phyloP scores from a whole-genome alignment of 2,888 invertebrate species.

The Microctonus brassicae region DNA sequence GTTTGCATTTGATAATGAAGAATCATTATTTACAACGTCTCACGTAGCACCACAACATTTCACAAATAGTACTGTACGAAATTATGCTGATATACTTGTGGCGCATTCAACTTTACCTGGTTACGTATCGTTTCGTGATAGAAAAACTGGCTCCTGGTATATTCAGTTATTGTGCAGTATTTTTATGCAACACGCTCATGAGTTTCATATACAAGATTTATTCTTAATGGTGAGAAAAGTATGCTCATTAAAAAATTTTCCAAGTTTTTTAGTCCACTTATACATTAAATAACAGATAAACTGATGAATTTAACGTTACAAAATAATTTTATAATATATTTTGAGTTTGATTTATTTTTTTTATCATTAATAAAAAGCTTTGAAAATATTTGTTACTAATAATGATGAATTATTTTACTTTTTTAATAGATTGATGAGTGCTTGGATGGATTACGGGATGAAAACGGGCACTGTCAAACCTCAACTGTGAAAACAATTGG shows the following conservation, averaged over 20 bases:
- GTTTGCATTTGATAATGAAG: neutral
- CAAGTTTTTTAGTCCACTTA: too few species aligned
- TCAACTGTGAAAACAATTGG: slow-evolving; percentile 53
- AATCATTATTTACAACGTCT: neutral
- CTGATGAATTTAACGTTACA: too few species aligned
- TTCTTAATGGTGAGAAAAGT: slow-evolving; percentile 55
- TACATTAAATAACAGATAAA: too few species aligned
- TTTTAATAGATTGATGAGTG: slow-evolving; percentile 57
- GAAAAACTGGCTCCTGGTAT: slow-evolving; percentile 73
- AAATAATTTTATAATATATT: too few species aligned
- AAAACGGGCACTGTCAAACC: slow-evolving; percentile 56
- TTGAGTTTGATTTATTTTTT: too few species aligned
- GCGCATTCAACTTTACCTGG: slow-evolving; percentile 72
- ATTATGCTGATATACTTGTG: slow-evolving; percentile 72
- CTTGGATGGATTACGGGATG: slow-evolving; percentile 47
- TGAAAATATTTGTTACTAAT: neutral
- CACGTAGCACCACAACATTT: too few species aligned
- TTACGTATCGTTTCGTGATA: slow-evolving; percentile 73
- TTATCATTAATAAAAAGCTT: too few species aligned
- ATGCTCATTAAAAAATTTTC: too few species aligned
- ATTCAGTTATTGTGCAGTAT: slow-evolving; percentile 73
- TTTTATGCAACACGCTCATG: slow-evolving; percentile 64
- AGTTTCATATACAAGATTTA: slow-evolving; percentile 57
- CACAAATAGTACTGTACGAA: slow-evolving; percentile 41
- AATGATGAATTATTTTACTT: neutral